phyloP scores from a whole-genome alignment of 2,113 vertebrate species.

The Polyodon spathula region DNA sequence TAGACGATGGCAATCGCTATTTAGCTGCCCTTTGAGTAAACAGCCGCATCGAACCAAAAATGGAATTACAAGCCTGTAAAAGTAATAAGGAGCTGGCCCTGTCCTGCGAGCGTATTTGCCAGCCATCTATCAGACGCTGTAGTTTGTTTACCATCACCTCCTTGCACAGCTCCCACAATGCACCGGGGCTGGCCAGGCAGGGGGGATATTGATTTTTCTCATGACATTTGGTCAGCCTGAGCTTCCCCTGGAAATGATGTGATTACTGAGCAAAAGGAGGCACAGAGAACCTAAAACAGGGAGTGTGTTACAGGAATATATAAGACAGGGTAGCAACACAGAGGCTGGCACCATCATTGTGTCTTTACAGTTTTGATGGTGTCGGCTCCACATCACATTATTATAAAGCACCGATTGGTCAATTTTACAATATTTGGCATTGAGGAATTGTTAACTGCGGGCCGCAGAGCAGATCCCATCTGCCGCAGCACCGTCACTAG shows the following conservation, averaged over 20 bases:
- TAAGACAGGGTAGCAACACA: background rate
- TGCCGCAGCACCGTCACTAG: too few relatives aligned
- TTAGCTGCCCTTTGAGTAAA: too few relatives aligned
- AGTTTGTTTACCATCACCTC: constrained; percentile 16
- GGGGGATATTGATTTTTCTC: constrained; percentile 26
- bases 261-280: constrained; percentile 1
- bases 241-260: background rate
- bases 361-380: too few relatives aligned
- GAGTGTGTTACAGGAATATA: background rate
- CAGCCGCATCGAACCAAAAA: background rate
- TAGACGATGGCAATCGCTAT: too few relatives aligned
- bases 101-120: background rate
- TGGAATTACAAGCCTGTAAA: constrained; percentile 29
- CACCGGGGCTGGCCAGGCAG: background rate
- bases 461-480: too few relatives aligned
- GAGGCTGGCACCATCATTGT: background rate
- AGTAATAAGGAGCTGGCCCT: background rate
- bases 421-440: too few relatives aligned
- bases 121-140: constrained; percentile 19
- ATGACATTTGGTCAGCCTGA: constrained; percentile 18
- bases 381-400: too few relatives aligned
- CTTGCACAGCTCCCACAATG: constrained; percentile 3
- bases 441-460: too few relatives aligned
- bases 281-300: background rate
- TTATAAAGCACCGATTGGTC: too few relatives aligned